phyloP scores from a whole-genome alignment of 2,797 vertebrate species.

The Coracias cyanogaster region DNA sequence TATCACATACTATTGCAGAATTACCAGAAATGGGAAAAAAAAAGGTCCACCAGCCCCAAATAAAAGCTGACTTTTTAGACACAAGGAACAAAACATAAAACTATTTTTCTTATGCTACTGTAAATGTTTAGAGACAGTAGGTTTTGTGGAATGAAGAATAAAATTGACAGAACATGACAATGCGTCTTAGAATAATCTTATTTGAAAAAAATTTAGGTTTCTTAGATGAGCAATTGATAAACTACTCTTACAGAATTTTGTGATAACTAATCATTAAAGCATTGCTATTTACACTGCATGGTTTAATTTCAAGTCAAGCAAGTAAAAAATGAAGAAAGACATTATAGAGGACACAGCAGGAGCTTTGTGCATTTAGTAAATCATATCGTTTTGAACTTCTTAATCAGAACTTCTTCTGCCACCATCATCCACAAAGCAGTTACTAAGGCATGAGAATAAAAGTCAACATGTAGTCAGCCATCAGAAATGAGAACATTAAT shows the following conservation, averaged over 20 bases:
- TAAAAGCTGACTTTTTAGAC: background rate
- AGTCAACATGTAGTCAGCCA: background rate
- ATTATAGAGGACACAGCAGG: background rate
- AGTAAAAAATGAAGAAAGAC: background rate
- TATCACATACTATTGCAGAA: background rate
- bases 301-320: background rate
- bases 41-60: background rate
- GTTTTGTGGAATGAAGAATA: background rate
- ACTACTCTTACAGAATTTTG: background rate
- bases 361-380: background rate
- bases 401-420: background rate
- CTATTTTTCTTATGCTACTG: background rate
- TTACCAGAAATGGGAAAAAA: background rate
- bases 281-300: background rate
- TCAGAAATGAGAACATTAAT: background rate
- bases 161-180: background rate
- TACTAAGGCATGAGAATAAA: background rate
- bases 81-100: background rate
- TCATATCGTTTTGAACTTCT: background rate
- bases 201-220: background rate
- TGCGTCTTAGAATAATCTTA: background rate
- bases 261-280: background rate
- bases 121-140: background rate
- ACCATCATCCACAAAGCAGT: background rate
- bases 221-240: background rate